A percentile compares a stretch with the other conserved stretches of the same genome.
phyloP scores from a whole-genome alignment of 2,888 invertebrate genomes.

The Leucophenga maculata region DNA sequence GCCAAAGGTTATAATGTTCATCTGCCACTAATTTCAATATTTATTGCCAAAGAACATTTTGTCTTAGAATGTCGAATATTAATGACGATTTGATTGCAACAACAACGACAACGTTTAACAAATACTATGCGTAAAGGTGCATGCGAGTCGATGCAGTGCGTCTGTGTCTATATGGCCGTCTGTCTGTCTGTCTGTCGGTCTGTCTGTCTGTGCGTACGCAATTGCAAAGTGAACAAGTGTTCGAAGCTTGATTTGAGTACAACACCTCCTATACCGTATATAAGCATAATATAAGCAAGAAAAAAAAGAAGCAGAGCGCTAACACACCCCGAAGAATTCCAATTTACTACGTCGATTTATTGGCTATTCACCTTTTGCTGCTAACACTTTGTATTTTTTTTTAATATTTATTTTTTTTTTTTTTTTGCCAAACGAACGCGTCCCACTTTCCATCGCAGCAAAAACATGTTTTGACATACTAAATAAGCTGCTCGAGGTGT shows the following conservation, averaged over 20 bases:
- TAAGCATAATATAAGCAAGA: conserved; percentile 26
- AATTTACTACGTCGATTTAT: conserved; percentile 67
- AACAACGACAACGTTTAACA: conserved; percentile 9
- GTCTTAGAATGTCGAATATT: conserved; percentile 17
- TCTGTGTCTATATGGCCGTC: no score
- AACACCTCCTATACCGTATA: not conserved
- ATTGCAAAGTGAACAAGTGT: no score
- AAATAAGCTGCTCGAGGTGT: conserved; percentile 60
- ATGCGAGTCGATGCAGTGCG: no score
- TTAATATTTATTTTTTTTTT: conserved; percentile 2
- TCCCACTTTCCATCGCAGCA: conserved; percentile 60
- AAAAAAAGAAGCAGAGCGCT: conserved; percentile 30
- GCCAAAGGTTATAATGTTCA: no score
- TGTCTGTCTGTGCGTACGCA: conserved; percentile 29
- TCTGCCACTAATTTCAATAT: no score
- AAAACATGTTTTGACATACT: conserved; percentile 65
- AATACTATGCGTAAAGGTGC: no score
- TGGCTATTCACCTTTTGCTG: conserved; percentile 71
- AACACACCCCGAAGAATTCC: conserved; percentile 58
- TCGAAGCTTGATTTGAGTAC: no score
- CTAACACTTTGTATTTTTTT: conserved; percentile 20
- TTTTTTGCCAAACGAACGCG: conserved; percentile 25
- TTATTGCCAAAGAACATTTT: not conserved
- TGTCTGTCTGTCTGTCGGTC: conserved; percentile 7
- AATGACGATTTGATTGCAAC: conserved; percentile 11